Percentiles rank a stretch among this genome's conserved stretches.
phyloP scores from a whole-genome alignment of 2,113 vertebrate genomes.

The Mionectes macconnelli region DNA sequence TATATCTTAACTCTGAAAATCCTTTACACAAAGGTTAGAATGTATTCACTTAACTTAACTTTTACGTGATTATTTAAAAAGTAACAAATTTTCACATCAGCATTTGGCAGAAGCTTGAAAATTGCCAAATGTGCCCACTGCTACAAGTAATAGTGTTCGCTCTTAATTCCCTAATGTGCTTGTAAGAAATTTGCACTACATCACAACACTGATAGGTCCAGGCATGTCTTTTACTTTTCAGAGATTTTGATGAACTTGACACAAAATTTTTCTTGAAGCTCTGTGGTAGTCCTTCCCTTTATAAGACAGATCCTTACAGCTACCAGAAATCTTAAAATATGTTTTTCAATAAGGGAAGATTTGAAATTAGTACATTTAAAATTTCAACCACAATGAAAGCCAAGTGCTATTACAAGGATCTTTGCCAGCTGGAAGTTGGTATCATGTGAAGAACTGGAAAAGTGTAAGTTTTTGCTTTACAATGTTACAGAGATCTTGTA shows the following conservation, averaged over 20 bases:
- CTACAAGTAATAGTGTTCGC: fast-evolving
- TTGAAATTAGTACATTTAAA: not conserved
- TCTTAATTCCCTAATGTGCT: not conserved
- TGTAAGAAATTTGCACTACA: not conserved
- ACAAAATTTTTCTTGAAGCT: not conserved
- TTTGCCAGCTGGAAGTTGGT: not conserved
- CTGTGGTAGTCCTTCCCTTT: not conserved
- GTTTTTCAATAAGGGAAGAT: not conserved
- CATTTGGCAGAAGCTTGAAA: not conserved
- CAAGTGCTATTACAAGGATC: not conserved
- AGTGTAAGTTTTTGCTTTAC: not conserved
- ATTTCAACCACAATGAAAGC: not conserved
- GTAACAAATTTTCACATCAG: not conserved
- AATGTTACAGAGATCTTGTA: not conserved
- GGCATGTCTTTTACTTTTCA: not conserved
- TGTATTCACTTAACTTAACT: not conserved
- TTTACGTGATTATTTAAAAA: not conserved
- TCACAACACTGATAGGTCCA: not conserved
- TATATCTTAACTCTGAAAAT: not conserved
- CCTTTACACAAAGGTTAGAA: not conserved
- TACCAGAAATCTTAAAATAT: not conserved
- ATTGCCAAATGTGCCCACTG: not conserved
- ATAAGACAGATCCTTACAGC: not conserved
- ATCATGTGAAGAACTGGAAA: not conserved
- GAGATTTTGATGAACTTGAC: not conserved